Evolutionary conservation across 1,140 invertebrate genomes (phyloP), one percentile per base, ranked within the genome.

Genomic region (Drosophila tristis): DNA sequence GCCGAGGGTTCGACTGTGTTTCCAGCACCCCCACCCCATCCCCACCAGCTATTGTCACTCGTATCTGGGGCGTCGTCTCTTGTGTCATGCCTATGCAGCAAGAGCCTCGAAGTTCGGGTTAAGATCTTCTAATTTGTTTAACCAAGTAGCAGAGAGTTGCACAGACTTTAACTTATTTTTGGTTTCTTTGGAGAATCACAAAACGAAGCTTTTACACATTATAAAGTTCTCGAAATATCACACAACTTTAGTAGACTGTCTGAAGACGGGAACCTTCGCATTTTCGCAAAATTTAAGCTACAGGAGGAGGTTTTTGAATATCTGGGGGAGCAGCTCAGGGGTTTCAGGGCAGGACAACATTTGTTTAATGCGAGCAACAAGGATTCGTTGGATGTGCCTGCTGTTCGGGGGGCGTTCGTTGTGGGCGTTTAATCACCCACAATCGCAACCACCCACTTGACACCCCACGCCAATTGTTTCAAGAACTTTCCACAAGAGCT

Each of bases 281-380:
- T 25, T 3, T 25, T 25, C 3, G 3, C 23, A 25, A 29, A 29
- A 29, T 29, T 6, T 20, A 20, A 29, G 26, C 26, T 29, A 29
- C 5, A 29, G 26, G 7, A 29, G 26, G 26, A 29, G 26, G 26
- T 7, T 29, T 3, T 25, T 3, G 23, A 4, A 25, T 25, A 4
- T 2, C 20, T 20, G 2, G 23, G 23, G 23, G 23, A 25, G 3
- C 4, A 2, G 23, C 4, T 3, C 23, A 39, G 31, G 5, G 13
- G 15, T 53, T 16, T 20, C 6, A 29, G 42, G 48, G 16, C 45
- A 57, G 11, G 43, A 26, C 78, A 77, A 26, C 78, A 77, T 62
- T 80, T 77, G 77, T 64, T 77, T 64, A 68, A 77, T 50, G 62
- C 62, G 79, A 42, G 53, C 63, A 11, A 81, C 79, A 82, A 82